Percentiles rank a stretch among this genome's conserved stretches.
These are phyloP conservation scores for Phaonia tiefii DNA, from an alignment of 2,888 invertebrate species.

Conservation along the genomic window DNA sequence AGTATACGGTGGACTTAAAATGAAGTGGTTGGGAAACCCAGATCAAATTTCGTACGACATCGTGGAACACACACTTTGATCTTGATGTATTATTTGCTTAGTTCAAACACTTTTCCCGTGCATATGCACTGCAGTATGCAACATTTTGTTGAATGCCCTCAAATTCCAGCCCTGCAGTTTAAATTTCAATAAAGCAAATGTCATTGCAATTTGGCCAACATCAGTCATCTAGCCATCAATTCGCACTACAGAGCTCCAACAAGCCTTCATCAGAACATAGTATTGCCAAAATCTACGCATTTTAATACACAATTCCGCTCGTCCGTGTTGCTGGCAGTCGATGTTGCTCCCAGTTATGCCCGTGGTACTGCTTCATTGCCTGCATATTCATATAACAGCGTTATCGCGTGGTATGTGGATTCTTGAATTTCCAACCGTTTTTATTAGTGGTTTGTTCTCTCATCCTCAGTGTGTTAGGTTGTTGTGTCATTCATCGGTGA, in stretches of 20 bases:
- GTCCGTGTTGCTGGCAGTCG: background rate
- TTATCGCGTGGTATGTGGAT: slow-evolving; percentile 41
- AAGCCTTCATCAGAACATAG: slow-evolving; percentile 23
- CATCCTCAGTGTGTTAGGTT: no score
- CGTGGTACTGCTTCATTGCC: background rate
- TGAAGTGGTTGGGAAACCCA: no score
- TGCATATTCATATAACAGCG: slow-evolving; percentile 25
- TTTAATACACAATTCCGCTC: background rate
- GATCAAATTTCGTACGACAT: no score
- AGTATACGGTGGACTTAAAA: no score
- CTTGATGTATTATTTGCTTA: no score
- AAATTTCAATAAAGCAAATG: background rate
- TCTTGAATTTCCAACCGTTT: background rate
- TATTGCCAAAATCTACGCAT: slow-evolving; percentile 43
- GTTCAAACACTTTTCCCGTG: no score
- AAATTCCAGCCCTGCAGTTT: background rate
- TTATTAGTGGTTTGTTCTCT: no score
- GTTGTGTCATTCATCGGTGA: background rate
- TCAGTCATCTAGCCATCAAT: slow-evolving; percentile 29
- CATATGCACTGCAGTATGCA: background rate
- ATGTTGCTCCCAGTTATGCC: background rate
- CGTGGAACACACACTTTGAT: no score
- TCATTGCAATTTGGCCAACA: slow-evolving; percentile 29
- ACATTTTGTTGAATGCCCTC: background rate
- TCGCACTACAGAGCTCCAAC: slow-evolving; percentile 23